These are phyloP conservation scores for Leucosticte australis DNA, from an alignment of 2,113 vertebrate species.

Conservation along the genomic window DNA sequence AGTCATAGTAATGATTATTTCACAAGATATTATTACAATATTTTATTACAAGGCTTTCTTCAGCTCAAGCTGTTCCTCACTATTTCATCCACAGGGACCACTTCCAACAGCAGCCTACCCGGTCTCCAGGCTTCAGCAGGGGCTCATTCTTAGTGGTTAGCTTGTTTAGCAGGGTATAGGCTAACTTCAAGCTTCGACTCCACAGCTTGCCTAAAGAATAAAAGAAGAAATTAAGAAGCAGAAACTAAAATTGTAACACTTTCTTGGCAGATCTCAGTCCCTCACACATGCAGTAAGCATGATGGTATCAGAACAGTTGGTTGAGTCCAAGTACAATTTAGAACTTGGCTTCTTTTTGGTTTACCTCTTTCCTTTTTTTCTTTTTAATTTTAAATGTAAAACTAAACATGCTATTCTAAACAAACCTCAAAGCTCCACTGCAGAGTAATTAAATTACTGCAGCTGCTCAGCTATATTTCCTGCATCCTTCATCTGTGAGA, in stretches of 20 bases:
- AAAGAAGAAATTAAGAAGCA: neutral
- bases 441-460: neutral
- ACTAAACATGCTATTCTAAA: neutral
- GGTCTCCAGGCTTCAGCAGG: constrained; percentile 88
- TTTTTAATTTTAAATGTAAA: neutral
- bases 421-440: neutral
- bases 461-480: neutral
- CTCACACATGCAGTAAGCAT: neutral
- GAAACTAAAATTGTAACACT: neutral
- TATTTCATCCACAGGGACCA: neutral
- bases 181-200: constrained; percentile 94
- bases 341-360: neutral
- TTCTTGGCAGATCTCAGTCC: neutral
- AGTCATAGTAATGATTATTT: neutral
- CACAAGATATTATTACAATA: neutral
- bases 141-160: constrained; percentile 90
- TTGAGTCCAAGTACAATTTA: neutral
- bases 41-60: neutral
- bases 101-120: constrained; percentile 76
- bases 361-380: neutral
- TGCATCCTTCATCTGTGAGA: neutral
- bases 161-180: constrained; percentile 93
- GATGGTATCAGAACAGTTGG: neutral
- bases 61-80: neutral
- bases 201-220: constrained; percentile 88